These are phyloP conservation scores for Condylostylus longicornis DNA, from an alignment of 1,140 invertebrate genomes.

Conservation along the genomic window DNA sequence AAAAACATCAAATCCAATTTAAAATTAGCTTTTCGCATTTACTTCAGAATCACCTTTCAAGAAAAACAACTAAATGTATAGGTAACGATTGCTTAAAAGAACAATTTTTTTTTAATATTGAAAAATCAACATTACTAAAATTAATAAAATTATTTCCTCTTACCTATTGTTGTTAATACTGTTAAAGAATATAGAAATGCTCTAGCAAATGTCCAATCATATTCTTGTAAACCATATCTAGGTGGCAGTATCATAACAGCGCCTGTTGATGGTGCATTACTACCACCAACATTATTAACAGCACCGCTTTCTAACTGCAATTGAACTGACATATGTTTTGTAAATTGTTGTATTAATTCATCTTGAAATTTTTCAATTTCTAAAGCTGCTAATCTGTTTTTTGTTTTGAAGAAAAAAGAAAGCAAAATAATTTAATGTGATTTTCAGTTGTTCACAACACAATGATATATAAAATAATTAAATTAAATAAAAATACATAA, in stretches of 20 bases:
- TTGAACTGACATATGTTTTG: conserved; percentile 9
- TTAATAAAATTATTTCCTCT: too few species aligned
- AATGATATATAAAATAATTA: too few species aligned
- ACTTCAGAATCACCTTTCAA: too few species aligned
- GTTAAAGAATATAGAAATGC: conserved; percentile 92
- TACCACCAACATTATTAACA: conserved; percentile 32
- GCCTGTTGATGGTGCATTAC: conserved; percentile 34
- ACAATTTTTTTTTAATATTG: neutral
- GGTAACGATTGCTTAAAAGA: too few species aligned
- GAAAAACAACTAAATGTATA: too few species aligned
- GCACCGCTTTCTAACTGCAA: conserved; percentile 18
- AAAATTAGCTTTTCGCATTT: too few species aligned
- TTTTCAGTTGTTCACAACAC: too few species aligned
- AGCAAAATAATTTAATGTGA: too few species aligned
- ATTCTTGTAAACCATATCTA: conserved; percentile 35
- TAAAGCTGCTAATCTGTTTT: conserved; percentile 52
- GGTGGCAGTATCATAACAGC: conserved; percentile 29
- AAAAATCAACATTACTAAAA: conserved; percentile 1
- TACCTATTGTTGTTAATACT: conserved; percentile 90
- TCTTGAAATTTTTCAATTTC: conserved; percentile 83
- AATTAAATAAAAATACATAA: too few species aligned
- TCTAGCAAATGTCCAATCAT: conserved; percentile 84
- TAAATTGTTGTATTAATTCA: conserved; percentile 45
- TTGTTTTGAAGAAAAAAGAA: too few species aligned
- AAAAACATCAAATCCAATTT: too few species aligned